A percentile compares a stretch with the other conserved stretches of the same genome.
These are phyloP conservation scores for Hirtodrosophila trivittata DNA, from an alignment of 2,888 invertebrate genomes.

Conservation along the genomic window DNA sequence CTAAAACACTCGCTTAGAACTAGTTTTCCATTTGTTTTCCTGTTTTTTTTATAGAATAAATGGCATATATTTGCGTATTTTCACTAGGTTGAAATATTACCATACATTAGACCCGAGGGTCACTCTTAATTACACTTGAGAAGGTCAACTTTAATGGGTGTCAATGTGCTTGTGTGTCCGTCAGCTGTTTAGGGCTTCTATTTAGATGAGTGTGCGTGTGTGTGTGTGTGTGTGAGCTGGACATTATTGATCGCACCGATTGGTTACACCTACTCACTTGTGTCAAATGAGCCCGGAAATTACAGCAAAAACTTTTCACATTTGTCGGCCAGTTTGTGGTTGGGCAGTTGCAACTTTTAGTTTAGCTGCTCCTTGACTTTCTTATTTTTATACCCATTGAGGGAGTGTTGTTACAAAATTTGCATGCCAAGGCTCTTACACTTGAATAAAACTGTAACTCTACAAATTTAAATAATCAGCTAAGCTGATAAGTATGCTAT, in stretches of 20 bases:
- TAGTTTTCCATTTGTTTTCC: too few species aligned
- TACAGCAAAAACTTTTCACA: slow-evolving; percentile 68
- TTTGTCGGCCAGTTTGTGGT: slow-evolving; percentile 68
- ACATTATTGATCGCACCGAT: slow-evolving; percentile 62
- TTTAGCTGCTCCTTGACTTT: slow-evolving; percentile 5
- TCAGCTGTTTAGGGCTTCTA: slow-evolving; percentile 32
- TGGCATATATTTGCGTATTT: slow-evolving; percentile 1
- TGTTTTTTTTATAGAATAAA: too few species aligned
- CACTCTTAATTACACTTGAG: slow-evolving; percentile 82
- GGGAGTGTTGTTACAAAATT: slow-evolving; percentile 31
- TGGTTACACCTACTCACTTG: slow-evolving; percentile 28
- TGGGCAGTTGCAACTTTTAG: slow-evolving; percentile 46
- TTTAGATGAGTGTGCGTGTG: slow-evolving; percentile 12
- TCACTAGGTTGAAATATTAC: slow-evolving; percentile 74
- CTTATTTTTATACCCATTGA: background rate
- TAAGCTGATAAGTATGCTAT: slow-evolving; percentile 40
- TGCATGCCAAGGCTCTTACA: slow-evolving; percentile 33
- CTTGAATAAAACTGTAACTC: slow-evolving; percentile 10
- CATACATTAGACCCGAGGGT: slow-evolving; percentile 79
- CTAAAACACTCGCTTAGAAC: too few species aligned
- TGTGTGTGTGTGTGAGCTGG: background rate
- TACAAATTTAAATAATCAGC: background rate
- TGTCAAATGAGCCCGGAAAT: slow-evolving; percentile 51
- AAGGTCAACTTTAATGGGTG: slow-evolving; percentile 80
- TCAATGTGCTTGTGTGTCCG: slow-evolving; percentile 52